A percentile compares a stretch with the other conserved stretches of the same genome.
Conservation (phyloP, 2,888 invertebrate genomes). For the Arge pagana region DNA sequence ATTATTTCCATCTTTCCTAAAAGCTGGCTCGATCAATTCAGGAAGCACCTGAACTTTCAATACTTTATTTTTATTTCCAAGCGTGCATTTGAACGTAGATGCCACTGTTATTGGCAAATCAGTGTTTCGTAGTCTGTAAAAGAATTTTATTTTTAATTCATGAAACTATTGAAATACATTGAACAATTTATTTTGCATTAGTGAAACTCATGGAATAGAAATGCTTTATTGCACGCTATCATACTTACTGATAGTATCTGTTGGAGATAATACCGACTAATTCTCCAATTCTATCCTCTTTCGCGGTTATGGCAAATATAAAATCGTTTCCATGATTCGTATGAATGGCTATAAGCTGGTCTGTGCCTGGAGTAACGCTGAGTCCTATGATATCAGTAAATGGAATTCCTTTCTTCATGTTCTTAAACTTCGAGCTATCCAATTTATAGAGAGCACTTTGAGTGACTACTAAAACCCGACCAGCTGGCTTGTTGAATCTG, state of each 20-base stretch:
- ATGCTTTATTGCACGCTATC: not conserved
- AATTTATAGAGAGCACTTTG: conserved; percentile 86
- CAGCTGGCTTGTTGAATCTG: conserved; percentile 77
- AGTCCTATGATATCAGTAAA: conserved; percentile 83
- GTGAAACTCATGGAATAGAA: not conserved
- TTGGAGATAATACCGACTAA: conserved; percentile 80
- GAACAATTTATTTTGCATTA: conserved; percentile 3
- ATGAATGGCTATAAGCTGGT: conserved; percentile 87
- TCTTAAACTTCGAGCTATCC: conserved; percentile 83
- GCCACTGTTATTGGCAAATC: conserved; percentile 78
- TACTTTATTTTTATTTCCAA: conserved; percentile 77
- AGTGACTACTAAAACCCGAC: conserved; percentile 86
- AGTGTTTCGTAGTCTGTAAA: conserved; percentile 67
- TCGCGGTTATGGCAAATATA: conserved; percentile 73
- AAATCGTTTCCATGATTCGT: conserved; percentile 88
- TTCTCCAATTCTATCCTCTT: conserved; percentile 84
- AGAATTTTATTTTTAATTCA: conserved; percentile 30
- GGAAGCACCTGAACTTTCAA: conserved; percentile 66
- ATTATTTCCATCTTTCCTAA: conserved; percentile 60
- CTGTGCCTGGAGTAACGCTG: conserved; percentile 83
- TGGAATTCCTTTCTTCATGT: conserved; percentile 82
- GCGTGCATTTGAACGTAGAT: conserved; percentile 75
- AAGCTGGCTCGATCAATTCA: conserved; percentile 60
- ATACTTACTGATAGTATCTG: conserved; percentile 75
- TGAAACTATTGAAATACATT: not conserved